These are phyloP conservation scores for Labroides dimidiatus DNA, from an alignment of 2,797 vertebrate species.

Conservation along the genomic window DNA sequence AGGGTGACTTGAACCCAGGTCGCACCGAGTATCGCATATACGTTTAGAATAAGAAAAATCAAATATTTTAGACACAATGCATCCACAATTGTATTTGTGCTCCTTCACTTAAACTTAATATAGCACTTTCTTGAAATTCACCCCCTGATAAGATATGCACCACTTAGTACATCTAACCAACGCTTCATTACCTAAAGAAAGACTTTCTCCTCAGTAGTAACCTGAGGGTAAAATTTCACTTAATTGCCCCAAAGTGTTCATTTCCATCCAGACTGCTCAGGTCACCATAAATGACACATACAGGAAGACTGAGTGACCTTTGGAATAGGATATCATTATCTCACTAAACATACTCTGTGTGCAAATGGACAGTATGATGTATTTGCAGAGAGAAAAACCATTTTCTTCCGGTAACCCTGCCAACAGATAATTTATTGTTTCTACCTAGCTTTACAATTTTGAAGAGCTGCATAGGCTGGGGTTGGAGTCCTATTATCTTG, in stretches of 20 bases:
- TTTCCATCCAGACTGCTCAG: not conserved
- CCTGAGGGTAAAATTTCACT: not conserved
- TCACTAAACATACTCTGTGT: not conserved
- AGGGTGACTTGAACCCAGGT: too few species aligned
- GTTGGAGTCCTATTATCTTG: not conserved
- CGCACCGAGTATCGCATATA: too few species aligned
- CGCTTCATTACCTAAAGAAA: too few species aligned
- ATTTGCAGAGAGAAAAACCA: conserved; percentile 1
- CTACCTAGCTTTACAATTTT: conserved; percentile 5
- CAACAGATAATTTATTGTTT: conserved; percentile 8
- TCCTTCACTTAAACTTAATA: too few species aligned
- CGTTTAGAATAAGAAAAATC: too few species aligned
- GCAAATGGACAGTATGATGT: conserved; percentile 8
- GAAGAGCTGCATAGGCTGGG: not conserved
- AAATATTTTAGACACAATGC: too few species aligned
- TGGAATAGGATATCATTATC: conserved; percentile 2
- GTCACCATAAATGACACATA: not conserved
- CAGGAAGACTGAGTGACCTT: not conserved
- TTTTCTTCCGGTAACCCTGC: not conserved
- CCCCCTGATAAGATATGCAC: too few species aligned
- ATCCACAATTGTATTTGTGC: too few species aligned
- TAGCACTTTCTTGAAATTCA: too few species aligned
- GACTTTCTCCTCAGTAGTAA: too few species aligned
- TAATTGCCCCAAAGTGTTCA: not conserved
- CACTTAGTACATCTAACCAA: too few species aligned